A percentile compares a stretch with the other conserved stretches of the same genome.
phyloP scores from a whole-genome alignment of 2,797 vertebrate species.

The Enteromius radiatus region DNA sequence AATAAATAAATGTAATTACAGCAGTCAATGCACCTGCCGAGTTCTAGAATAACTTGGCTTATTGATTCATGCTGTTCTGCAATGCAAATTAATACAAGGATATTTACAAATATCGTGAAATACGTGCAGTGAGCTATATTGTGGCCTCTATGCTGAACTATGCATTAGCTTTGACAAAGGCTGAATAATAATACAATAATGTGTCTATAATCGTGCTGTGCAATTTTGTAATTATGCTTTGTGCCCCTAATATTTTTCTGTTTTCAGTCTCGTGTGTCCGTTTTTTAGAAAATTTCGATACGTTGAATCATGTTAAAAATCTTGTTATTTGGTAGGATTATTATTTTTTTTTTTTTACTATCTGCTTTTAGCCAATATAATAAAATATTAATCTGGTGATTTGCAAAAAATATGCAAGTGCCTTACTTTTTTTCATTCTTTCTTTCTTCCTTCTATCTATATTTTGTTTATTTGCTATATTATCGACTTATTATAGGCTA shows the following conservation, averaged over 20 bases:
- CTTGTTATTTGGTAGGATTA: background rate
- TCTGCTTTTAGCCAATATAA: background rate
- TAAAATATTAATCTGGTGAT: background rate
- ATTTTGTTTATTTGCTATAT: background rate
- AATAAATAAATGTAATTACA: conserved; percentile 1
- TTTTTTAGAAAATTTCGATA: background rate
- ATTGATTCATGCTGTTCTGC: background rate
- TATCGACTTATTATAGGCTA: background rate
- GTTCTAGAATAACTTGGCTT: background rate
- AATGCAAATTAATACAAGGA: background rate
- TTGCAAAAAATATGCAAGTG: background rate
- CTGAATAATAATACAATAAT: background rate
- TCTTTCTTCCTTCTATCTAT: background rate
- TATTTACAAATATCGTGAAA: conserved; percentile 7
- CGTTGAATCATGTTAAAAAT: background rate
- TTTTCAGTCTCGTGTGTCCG: background rate
- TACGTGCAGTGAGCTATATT: background rate
- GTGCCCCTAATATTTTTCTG: background rate
- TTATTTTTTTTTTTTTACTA: background rate
- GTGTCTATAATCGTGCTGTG: background rate
- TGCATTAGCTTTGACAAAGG: background rate
- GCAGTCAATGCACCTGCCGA: background rate
- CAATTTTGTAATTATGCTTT: background rate
- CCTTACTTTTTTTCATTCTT: background rate
- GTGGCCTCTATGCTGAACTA: background rate